Evolutionary conservation across 2,888 invertebrate genomes (phyloP), one percentile per base, ranked within the genome.

Genomic region (Sclerodermus sp.): DNA sequence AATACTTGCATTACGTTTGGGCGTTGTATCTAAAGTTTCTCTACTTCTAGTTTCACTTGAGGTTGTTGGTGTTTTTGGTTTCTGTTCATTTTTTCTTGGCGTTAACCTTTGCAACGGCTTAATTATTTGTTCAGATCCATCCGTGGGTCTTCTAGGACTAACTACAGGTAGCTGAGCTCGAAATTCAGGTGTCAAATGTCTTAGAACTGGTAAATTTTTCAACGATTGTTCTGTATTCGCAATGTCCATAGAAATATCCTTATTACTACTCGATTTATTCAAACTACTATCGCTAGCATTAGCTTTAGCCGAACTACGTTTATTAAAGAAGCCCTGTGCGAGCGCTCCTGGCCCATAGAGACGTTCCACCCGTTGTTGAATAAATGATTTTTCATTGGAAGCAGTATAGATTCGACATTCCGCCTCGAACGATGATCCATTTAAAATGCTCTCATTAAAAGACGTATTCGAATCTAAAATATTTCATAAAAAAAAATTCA

Each of bases 291-390:
- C 66, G 49, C 66, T 57, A 17, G 44, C 44, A 64, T 79, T 60
- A 71, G 79, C 61, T 79, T 81, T 65, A 43, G 55, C 64, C 17
- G 63, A 56, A 57, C 70, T 66, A 29, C 77, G 75, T 49, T 77
- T 77, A 57, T 71, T 75, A 74, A 91, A 89, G 74, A 92, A 92
- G 1, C 90, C 91, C 74, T 91, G 91, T 1, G 91, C 92, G 30
- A 93, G 75, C 1, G 93, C 92, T 3, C 91, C 91, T 3, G 92
- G 91, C 0, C 94, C 94, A 72, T 93, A 94, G 1, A 94, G 79
- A 45, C 93, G 82, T 69, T 94, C 94, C 1, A 94, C 93, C 39
- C 93, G 84, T 70, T 93, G 93, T 71, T 93, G 90, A 38, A 94
- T 92, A 68, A 93, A 91, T 42, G 93, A 83, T 58, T 82, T 82